phyloP scores from a whole-genome alignment of 1,140 invertebrate species.

The Drosophila nigrodunni region DNA sequence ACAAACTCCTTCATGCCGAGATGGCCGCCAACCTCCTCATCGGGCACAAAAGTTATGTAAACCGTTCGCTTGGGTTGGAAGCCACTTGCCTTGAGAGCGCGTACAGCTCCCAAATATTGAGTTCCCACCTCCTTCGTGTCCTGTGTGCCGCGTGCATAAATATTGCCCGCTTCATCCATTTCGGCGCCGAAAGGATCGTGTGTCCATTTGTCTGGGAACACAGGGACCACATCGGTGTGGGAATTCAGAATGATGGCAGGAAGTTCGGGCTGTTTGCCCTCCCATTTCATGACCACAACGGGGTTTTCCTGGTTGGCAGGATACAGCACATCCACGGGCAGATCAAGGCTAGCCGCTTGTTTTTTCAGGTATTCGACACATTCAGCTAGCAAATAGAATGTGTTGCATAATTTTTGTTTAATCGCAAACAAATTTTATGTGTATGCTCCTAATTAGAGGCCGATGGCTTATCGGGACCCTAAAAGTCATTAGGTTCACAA shows the following conservation, averaged over 20 bases:
- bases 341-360: constrained; percentile 31
- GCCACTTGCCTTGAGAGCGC: constrained; percentile 87
- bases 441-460: neutral
- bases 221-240: constrained; percentile 91
- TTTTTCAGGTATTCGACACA: constrained; percentile 20
- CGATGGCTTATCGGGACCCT: constrained; percentile 7
- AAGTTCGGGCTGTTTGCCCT: constrained; percentile 89
- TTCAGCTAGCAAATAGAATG: constrained; percentile 14
- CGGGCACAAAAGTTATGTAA: constrained; percentile 92
- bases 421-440: neutral
- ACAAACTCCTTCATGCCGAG: constrained; percentile 94
- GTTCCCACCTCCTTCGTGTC: constrained; percentile 93
- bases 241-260: constrained; percentile 88
- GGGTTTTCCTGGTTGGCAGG: constrained; percentile 46
- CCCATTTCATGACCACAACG: constrained; percentile 89
- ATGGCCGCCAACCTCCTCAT: constrained; percentile 95
- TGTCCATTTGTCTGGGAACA: constrained; percentile 88
- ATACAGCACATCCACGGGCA: constrained; percentile 30
- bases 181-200: constrained; percentile 90
- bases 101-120: constrained; percentile 88
- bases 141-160: constrained; percentile 92
- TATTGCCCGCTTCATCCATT: constrained; percentile 90
- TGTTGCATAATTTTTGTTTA: neutral
- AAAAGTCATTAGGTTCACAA: constrained; percentile 5
- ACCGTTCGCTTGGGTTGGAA: constrained; percentile 88